A percentile compares a stretch with the other conserved stretches of the same genome.
Conservation (phyloP, 2,888 invertebrate genomes). For the Carabus problematicus region DNA sequence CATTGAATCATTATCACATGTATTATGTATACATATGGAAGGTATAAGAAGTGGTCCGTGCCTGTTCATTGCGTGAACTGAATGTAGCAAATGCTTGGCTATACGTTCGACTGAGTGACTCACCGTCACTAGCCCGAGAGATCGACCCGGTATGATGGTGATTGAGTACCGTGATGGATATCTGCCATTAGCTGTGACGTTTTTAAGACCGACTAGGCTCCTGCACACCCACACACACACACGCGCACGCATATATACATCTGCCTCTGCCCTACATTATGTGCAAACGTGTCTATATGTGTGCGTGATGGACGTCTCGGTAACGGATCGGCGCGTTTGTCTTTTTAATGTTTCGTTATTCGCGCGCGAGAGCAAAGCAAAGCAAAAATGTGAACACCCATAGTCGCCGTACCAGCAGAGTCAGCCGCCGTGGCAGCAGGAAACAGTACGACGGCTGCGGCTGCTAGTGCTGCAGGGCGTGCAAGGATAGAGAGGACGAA, state of each 20-base stretch:
- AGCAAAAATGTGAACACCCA: neutral
- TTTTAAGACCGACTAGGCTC: slow-evolving; percentile 56
- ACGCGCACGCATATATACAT: slow-evolving; percentile 6
- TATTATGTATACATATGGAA: neutral
- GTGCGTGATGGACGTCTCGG: slow-evolving; percentile 14
- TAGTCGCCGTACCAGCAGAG: neutral
- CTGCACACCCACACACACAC: slow-evolving; percentile 3
- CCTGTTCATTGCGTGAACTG: neutral
- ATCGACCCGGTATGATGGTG: slow-evolving; percentile 53
- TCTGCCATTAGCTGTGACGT: slow-evolving; percentile 61
- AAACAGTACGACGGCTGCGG: neutral
- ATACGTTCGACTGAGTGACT: slow-evolving; percentile 7
- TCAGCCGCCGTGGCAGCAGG: neutral
- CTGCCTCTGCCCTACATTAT: neutral
- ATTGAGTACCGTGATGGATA: slow-evolving; percentile 61
- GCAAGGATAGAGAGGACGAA: slow-evolving; percentile 2
- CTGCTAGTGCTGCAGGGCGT: slow-evolving; percentile 1
- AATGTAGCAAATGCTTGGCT: slow-evolving; percentile 5
- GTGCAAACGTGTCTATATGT: neutral
- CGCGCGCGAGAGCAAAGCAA: slow-evolving; percentile 1
- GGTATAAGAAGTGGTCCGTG: neutral
- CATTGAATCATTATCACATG: neutral
- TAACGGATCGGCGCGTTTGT: slow-evolving; percentile 27
- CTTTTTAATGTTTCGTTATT: slow-evolving; percentile 29
- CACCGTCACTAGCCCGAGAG: slow-evolving; percentile 12